These are phyloP conservation scores for Cantharis nigra DNA, from an alignment of 2,888 invertebrate species.

Conservation along the genomic window DNA sequence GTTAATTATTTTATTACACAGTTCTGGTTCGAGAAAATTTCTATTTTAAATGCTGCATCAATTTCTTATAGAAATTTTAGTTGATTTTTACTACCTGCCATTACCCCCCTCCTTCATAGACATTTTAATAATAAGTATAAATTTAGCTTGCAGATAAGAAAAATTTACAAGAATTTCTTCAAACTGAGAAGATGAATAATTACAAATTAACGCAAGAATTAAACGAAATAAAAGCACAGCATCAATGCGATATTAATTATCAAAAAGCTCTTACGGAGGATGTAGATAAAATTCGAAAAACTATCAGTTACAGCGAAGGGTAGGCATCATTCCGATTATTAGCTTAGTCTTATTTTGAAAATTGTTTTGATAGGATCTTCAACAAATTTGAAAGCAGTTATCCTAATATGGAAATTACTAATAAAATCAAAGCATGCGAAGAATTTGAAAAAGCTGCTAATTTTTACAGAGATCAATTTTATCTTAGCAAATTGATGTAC, in stretches of 20 bases:
- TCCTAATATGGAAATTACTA: constrained; percentile 14
- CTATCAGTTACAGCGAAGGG: constrained; percentile 32
- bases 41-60: too few species aligned
- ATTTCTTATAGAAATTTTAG: too few species aligned
- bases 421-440: constrained; percentile 29
- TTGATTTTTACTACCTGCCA: too few species aligned
- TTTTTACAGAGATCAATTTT: constrained; percentile 28
- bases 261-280: constrained; percentile 38
- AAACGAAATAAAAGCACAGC: constrained; percentile 40
- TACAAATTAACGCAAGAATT: constrained; percentile 37
- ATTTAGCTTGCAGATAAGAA: constrained; percentile 40
- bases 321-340: neutral
- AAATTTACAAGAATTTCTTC: constrained; percentile 36
- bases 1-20: too few species aligned
- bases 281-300: constrained; percentile 34
- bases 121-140: neutral
- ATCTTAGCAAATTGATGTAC: constrained; percentile 33
- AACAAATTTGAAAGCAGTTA: constrained; percentile 31
- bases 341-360: neutral
- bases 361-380: constrained; percentile 31
- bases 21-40: too few species aligned
- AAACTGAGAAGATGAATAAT: constrained; percentile 38
- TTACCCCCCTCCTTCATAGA: too few species aligned
- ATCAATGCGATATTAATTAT: constrained; percentile 35
- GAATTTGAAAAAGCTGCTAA: constrained; percentile 32